Base-by-base conservation (phyloP, 2,888 invertebrate species). In the Linhomoeus sp. region DNA sequence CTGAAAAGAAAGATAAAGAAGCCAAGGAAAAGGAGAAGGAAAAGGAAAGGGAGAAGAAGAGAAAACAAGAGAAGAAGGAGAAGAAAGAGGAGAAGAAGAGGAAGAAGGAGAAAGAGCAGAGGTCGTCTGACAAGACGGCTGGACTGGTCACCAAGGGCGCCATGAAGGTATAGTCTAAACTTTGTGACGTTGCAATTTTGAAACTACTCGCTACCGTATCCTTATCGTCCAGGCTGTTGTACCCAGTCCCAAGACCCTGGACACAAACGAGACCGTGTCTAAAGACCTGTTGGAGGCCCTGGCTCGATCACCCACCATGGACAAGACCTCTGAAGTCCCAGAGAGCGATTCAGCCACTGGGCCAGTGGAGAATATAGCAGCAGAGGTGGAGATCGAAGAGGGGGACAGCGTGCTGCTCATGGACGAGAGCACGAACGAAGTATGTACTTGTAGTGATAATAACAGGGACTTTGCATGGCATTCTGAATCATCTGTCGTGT, bases 1-100 rank as follows among this genome's bases (percentile, higher is more conserved):
- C 20, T 46, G 33, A 24, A 59, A 47, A 81, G 83, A 38, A 39
- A 29, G 45, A 22, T 5, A 2, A 24, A 24, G 19, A 15, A 38
- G 35, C 33, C n/a, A n/a, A n/a, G n/a, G 23, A 19, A 3, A 45
- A 15, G 25, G 7, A 22, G 36, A 24, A 29, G 38, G n/a, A 46
- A 33, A 24, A 59, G 48, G 81, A 83, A 25, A 39, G 33, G 45
- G 9, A 19, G 2, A 14, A 25, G 7, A 12, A 38, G 23, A 17
- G 23, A 19, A 17, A 45, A 5, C 49, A 47, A 44, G 49, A 46
- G 48, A 46, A 44, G 46, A 51, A 50, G 26, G 47, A 47, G 46
- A 49, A 47, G 2, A 7, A 24, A 9, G 36, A 33, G 9, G 25
- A 43, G 25, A 20, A 14, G 43, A 43, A 33, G 26, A 25, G 2